Percentiles rank a stretch among this genome's conserved stretches.
These are phyloP conservation scores for Eueremaeus valkanovi DNA, from an alignment of 2,888 invertebrate species.

Conservation along the genomic window DNA sequence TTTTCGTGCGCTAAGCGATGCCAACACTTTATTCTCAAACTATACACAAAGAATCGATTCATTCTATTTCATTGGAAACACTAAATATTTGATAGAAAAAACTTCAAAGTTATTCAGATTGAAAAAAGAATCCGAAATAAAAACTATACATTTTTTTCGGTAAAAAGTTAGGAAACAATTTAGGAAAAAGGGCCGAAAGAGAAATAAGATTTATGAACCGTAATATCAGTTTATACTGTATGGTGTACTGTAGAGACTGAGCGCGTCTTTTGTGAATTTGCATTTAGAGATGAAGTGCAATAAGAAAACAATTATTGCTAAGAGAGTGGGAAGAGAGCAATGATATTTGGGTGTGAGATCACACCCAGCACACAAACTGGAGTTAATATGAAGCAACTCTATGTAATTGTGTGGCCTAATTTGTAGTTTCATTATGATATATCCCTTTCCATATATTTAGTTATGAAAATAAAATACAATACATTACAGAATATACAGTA, in stretches of 20 bases:
- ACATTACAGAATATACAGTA: too few species aligned
- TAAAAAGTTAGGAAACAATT: neutral
- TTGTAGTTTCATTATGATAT: neutral
- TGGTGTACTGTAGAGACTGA: too few species aligned
- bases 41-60: neutral
- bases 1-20: neutral
- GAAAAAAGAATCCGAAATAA: too few species aligned
- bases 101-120: too few species aligned
- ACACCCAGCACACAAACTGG: neutral
- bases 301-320: neutral
- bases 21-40: neutral
- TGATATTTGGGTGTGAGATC: neutral
- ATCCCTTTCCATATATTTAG: neutral
- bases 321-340: constrained; percentile 1
- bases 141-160: too few species aligned
- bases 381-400: neutral
- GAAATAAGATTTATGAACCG: neutral
- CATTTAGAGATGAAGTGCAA: neutral
- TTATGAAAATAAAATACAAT: too few species aligned
- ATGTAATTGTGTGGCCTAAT: neutral
- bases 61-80: too few species aligned
- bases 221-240: neutral
- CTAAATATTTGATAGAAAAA: too few species aligned
- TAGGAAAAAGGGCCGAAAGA: neutral
- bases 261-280: neutral